Conservation (phyloP, 2,113 vertebrate species). For the Peucedramus taeniatus region DNA sequence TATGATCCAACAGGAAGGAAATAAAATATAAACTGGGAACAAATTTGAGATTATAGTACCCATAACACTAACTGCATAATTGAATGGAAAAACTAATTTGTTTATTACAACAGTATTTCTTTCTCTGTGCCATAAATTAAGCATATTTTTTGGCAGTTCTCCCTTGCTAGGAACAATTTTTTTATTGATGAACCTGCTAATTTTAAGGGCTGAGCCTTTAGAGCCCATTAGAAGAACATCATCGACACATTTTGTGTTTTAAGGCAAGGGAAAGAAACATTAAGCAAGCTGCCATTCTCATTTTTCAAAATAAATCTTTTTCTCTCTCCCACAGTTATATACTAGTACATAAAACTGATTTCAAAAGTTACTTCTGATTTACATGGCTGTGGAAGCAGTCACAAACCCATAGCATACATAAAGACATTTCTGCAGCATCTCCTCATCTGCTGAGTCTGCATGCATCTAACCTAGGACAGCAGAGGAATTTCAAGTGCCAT, state of each 20-base stretch:
- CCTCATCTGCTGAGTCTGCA: neutral
- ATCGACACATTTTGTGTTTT: neutral
- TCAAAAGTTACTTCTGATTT: conserved; percentile 23
- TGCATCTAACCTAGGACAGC: neutral
- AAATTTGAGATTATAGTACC: neutral
- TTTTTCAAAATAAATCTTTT: conserved; percentile 2
- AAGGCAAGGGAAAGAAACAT: neutral
- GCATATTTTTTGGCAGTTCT: conserved; percentile 3
- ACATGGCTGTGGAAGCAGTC: neutral
- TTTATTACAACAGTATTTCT: conserved; percentile 40
- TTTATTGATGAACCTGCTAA: conserved; percentile 5
- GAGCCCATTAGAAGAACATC: conserved; percentile 22
- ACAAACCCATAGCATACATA: neutral
- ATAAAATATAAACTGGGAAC: neutral
- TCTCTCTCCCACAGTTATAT: neutral
- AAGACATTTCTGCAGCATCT: neutral
- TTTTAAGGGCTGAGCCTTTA: conserved; percentile 21
- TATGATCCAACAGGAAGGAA: neutral
- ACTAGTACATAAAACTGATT: neutral
- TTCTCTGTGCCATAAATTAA: conserved; percentile 28
- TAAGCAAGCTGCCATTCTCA: neutral
- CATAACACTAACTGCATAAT: neutral
- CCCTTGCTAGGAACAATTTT: neutral
- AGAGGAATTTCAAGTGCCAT: conserved; percentile 24
- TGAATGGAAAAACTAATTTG: neutral